Evolutionary conservation across 2,797 vertebrate species (phyloP).

Genomic region (Sparus aurata): DNA sequence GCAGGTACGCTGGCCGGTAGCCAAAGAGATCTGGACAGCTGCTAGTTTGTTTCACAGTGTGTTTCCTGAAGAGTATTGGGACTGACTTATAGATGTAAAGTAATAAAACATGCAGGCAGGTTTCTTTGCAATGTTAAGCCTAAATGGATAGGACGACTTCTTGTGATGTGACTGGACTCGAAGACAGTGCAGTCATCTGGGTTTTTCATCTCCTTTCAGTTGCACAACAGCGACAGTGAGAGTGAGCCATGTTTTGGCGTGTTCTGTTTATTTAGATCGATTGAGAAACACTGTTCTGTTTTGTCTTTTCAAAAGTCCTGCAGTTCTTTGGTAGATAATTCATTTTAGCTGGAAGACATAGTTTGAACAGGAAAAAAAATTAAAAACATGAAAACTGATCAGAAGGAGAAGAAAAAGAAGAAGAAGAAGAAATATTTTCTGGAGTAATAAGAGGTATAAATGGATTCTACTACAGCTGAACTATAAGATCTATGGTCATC

Average conservation of each 20-base stretch:
- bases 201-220: slow-evolving; percentile 28
- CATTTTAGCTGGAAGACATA: background rate
- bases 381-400: background rate
- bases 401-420: too few species aligned
- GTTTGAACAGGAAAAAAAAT: background rate
- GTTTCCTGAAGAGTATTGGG: slow-evolving; percentile 11
- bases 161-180: background rate
- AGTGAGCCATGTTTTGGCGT: slow-evolving; percentile 7
- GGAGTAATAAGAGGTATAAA: background rate
- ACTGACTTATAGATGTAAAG: slow-evolving; percentile 23
- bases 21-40: slow-evolving; percentile 48
- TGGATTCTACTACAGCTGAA: background rate
- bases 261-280: too few species aligned
- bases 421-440: background rate
- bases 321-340: background rate
- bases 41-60: slow-evolving; percentile 23
- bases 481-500: background rate
- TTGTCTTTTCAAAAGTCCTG: background rate
- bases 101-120: slow-evolving; percentile 12
- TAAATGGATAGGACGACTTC: slow-evolving; percentile 1
- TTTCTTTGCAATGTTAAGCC: slow-evolving; percentile 11
- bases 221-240: slow-evolving; percentile 23
- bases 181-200: slow-evolving; percentile 5
- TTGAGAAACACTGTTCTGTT: background rate
- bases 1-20: slow-evolving; percentile 57